Conservation (phyloP, 2,797 vertebrate species). For the Champsocephalus esox region DNA sequence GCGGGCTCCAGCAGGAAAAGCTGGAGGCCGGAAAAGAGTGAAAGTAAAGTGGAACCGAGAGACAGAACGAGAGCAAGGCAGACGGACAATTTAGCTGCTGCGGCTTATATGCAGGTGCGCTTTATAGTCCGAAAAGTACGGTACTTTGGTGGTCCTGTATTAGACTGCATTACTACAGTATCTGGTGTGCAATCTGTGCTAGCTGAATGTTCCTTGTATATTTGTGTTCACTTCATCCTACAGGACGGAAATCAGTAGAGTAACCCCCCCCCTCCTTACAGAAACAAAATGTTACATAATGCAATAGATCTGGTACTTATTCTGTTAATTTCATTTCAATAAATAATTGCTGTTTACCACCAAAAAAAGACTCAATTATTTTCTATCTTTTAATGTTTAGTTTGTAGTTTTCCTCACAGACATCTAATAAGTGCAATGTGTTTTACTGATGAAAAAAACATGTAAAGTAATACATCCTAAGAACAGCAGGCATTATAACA, state of each 20-base stretch:
- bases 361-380: conserved; percentile 69
- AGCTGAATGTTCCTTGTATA: conserved; percentile 98
- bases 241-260: conserved; percentile 86
- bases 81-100: too few relatives aligned
- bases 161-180: conserved; percentile 93
- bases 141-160: conserved; percentile 92
- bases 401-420: too few relatives aligned
- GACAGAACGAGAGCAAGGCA: too few relatives aligned
- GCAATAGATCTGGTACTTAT: conserved; percentile 98
- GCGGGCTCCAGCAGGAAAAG: too few relatives aligned
- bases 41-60: too few relatives aligned
- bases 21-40: too few relatives aligned
- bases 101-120: too few relatives aligned
- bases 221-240: conserved; percentile 94
- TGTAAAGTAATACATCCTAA: too few relatives aligned
- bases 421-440: too few relatives aligned
- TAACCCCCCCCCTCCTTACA: conserved; percentile 81
- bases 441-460: too few relatives aligned
- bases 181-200: conserved; percentile 98
- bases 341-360: conserved; percentile 99
- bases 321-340: conserved; percentile 94
- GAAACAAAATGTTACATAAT: conserved; percentile 91
- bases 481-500: too few relatives aligned
- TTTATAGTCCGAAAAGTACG: too few relatives aligned
- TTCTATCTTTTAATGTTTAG: conserved; percentile 20